Conservation (phyloP, 2,888 invertebrate species). For the Cloeon dipterum region DNA sequence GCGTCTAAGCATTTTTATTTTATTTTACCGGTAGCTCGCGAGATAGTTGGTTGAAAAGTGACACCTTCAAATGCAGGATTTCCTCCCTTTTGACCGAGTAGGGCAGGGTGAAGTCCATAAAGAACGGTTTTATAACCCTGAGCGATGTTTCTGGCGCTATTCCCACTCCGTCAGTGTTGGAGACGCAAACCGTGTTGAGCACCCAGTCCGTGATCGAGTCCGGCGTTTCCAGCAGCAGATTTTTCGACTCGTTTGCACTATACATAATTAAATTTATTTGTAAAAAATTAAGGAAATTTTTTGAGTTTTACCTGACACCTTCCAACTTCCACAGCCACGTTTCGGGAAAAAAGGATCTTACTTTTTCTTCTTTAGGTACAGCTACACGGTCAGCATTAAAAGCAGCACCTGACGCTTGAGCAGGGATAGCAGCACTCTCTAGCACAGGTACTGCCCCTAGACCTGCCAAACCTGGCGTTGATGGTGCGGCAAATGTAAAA, state of each 20-base stretch:
- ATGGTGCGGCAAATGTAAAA: no score
- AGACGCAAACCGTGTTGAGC: conserved; percentile 26
- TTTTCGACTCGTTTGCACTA: no score
- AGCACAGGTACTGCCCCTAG: no score
- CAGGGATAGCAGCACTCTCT: no score
- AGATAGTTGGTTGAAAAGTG: conserved; percentile 47
- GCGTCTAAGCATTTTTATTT: no score
- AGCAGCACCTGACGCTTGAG: no score
- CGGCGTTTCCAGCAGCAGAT: conserved; percentile 24
- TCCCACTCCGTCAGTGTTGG: conserved; percentile 20
- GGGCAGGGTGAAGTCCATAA: conserved; percentile 43
- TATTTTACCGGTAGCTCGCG: conserved; percentile 43
- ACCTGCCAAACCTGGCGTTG: no score
- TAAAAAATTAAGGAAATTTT: no score
- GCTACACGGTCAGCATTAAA: no score
- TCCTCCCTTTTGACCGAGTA: conserved; percentile 42
- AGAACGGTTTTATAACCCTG: conserved; percentile 45
- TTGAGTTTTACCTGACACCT: conserved; percentile 8
- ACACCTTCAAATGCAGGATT: conserved; percentile 33
- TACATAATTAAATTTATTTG: no score
- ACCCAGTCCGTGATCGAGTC: conserved; percentile 37
- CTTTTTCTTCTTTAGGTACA: conserved; percentile 4
- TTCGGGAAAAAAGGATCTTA: conserved; percentile 17
- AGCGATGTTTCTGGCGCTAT: conserved; percentile 21
- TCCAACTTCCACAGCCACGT: conserved; percentile 12